These are phyloP conservation scores for Eupithecia inturbata DNA, from an alignment of 2,888 invertebrate genomes.

Conservation along the genomic window DNA sequence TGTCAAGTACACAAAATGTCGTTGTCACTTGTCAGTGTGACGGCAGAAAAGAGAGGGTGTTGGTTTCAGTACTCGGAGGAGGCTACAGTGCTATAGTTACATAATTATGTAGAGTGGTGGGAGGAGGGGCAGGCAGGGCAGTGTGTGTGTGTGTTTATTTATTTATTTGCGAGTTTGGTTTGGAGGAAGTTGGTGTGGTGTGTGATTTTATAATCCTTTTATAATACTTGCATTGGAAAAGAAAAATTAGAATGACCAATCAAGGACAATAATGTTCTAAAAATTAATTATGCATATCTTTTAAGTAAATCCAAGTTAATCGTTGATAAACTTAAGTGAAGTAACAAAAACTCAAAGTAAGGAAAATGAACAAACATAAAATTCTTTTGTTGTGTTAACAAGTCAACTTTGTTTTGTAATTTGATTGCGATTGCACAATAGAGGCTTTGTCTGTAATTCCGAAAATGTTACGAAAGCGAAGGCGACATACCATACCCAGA, in stretches of 20 bases:
- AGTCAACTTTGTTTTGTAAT: slow-evolving; percentile 19
- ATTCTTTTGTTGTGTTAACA: slow-evolving; percentile 19
- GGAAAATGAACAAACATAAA: slow-evolving; percentile 5
- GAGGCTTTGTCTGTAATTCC: neutral
- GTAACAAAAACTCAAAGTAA: neutral
- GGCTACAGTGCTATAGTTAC: too few relatives aligned
- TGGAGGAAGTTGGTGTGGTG: neutral
- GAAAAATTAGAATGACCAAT: neutral
- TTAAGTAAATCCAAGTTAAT: neutral
- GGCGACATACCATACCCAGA: neutral
- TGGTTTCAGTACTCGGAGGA: too few relatives aligned
- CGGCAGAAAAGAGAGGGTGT: neutral
- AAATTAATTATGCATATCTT: neutral
- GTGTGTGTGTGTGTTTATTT: too few relatives aligned
- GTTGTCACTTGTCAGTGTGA: slow-evolving; percentile 2
- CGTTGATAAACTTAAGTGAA: neutral
- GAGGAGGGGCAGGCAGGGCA: neutral
- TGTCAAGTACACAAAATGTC: neutral
- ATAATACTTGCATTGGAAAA: neutral
- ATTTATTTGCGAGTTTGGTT: neutral
- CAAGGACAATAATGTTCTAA: neutral
- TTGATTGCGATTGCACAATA: slow-evolving; percentile 5
- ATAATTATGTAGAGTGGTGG: too few relatives aligned
- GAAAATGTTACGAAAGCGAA: neutral
- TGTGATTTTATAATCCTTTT: neutral